These are phyloP conservation scores for Sericinus montela DNA, from an alignment of 2,888 invertebrate species.

Conservation along the genomic window DNA sequence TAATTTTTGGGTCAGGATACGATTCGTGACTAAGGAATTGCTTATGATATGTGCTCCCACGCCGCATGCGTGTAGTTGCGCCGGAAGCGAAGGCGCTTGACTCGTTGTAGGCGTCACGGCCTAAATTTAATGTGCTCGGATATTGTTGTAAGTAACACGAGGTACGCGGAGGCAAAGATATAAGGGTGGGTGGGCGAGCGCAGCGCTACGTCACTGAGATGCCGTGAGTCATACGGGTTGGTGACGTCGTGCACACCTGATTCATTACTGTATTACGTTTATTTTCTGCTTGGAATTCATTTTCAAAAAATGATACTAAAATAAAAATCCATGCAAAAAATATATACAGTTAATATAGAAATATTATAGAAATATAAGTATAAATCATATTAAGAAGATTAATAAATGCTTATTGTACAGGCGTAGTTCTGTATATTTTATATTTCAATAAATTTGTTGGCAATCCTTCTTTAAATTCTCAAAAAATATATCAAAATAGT, in stretches of 20 bases:
- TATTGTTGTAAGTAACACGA: slow-evolving; percentile 11
- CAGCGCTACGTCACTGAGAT: slow-evolving; percentile 20
- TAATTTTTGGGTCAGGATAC: slow-evolving; percentile 20
- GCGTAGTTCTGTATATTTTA: no score
- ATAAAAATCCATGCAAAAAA: no score
- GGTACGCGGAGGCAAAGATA: slow-evolving; percentile 25
- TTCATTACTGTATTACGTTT: slow-evolving; percentile 34
- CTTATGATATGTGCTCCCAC: slow-evolving; percentile 67
- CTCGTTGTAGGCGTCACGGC: slow-evolving; percentile 43
- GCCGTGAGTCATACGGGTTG: slow-evolving; percentile 48
- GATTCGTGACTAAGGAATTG: slow-evolving; percentile 53
- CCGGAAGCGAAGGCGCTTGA: slow-evolving; percentile 62
- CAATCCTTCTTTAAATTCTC: no score
- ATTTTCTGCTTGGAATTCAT: neutral
- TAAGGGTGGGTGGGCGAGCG: slow-evolving; percentile 26
- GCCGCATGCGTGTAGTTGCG: slow-evolving; percentile 24
- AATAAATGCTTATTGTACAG: no score
- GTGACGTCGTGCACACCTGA: slow-evolving; percentile 66
- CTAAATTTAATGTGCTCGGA: slow-evolving; percentile 29
- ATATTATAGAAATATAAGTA: no score
- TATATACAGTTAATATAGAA: no score
- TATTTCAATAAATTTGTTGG: no score
- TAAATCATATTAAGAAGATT: no score
- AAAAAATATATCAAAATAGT: no score
- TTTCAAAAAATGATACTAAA: neutral